These are phyloP conservation scores for Desmodus rotundus DNA, from an alignment of 2,113 vertebrate species.

Conservation along the genomic window DNA sequence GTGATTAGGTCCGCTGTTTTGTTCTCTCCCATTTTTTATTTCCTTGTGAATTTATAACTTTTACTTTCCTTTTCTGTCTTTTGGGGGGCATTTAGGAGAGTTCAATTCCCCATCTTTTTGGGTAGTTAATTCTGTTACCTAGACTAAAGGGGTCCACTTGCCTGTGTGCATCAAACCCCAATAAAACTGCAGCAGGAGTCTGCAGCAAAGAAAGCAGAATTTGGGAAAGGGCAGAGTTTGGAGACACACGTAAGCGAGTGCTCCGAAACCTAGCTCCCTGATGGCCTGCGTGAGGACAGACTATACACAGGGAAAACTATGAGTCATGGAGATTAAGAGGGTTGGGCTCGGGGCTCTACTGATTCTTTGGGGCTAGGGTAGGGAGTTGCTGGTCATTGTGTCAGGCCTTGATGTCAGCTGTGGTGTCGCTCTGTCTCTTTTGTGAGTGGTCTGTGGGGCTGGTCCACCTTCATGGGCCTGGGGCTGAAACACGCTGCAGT, in stretches of 20 bases:
- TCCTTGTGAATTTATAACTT: neutral
- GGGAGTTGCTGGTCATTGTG: neutral
- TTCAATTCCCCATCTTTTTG: neutral
- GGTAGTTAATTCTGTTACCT: neutral
- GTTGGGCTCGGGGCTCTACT: neutral
- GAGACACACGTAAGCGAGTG: neutral
- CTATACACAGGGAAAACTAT: neutral
- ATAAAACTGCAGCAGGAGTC: neutral
- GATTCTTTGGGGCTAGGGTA: neutral
- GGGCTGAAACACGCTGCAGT: neutral
- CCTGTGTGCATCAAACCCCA: neutral
- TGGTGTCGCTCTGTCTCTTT: neutral
- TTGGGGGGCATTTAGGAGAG: neutral
- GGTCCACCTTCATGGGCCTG: neutral
- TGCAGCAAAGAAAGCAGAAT: neutral
- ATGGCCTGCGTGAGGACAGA: neutral
- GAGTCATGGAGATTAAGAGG: neutral
- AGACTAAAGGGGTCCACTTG: neutral
- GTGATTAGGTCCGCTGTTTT: neutral
- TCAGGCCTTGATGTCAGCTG: neutral
- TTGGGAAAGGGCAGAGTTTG: neutral
- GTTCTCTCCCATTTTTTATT: neutral
- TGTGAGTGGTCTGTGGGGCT: neutral
- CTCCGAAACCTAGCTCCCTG: neutral
- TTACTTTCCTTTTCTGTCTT: neutral